phyloP scores from a whole-genome alignment of 2,113 vertebrate genomes.

The Aegithalos caudatus region DNA sequence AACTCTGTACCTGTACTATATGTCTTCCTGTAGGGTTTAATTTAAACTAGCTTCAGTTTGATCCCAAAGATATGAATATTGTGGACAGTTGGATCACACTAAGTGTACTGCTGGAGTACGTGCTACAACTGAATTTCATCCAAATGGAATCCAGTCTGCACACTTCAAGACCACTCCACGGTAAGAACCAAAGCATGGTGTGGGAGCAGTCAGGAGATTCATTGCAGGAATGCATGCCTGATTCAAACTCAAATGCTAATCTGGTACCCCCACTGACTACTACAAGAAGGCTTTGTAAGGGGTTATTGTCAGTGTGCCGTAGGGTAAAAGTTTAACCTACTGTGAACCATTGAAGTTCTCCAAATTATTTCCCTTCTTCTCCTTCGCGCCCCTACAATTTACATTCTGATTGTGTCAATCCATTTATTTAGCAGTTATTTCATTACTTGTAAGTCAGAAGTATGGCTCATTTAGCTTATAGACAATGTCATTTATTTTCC shows the following conservation, averaged over 20 bases:
- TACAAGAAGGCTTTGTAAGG: neutral
- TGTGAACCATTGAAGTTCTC: slow-evolving; percentile 23
- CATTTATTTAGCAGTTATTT: slow-evolving; percentile 42
- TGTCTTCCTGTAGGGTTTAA: neutral
- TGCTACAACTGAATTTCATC: neutral
- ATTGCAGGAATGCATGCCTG: neutral
- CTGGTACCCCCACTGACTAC: neutral
- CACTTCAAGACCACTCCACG: neutral
- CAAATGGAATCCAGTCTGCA: neutral
- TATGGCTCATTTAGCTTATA: slow-evolving; percentile 25
- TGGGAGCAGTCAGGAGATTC: neutral
- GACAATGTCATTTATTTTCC: neutral
- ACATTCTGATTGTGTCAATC: neutral
- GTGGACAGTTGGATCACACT: neutral
- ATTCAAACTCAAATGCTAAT: neutral
- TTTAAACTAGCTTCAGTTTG: neutral
- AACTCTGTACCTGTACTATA: neutral
- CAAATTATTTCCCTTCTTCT: slow-evolving; percentile 14
- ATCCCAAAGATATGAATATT: neutral
- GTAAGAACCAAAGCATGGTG: neutral
- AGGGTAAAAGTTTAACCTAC: slow-evolving; percentile 1
- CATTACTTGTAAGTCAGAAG: slow-evolving; percentile 12
- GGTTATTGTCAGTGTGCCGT: neutral
- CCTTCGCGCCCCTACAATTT: neutral
- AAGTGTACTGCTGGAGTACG: neutral